Base-by-base conservation (phyloP, 1,140 invertebrate species). In the Drosophila miranda region DNA sequence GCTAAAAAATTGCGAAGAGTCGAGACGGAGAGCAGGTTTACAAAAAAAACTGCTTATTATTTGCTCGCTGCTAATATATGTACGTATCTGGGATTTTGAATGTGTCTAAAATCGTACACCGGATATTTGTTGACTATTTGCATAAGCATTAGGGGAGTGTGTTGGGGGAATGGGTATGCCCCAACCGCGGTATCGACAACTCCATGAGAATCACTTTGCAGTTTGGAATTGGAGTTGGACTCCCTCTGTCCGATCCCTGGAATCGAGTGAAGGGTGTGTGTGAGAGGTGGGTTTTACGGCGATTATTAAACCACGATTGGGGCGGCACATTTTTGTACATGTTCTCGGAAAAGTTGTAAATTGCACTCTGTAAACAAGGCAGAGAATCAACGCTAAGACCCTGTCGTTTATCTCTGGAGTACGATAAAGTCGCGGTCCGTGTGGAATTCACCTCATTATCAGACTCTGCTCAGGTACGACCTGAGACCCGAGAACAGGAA, bases 91-190 rank as follows among this genome's bases (percentile, higher is more conserved):
- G 71, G 75, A 51, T 73, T 52, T 80, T 71, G 45, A 71, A 68
- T 60, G 69, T 52, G 78, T 46, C 64, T 72, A 74, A 82, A 75
- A 75, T 59, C 51, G 46, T 46, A 59, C 43, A 55, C 86, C 86
- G 78, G 81, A 89, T 89, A 89, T 89, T 84, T 88, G 61, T 67
- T 64, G 70, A 78, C 78, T 78, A 78, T 86, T 86, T 86, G 78
- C 82, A 34, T 78, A 87, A 75, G 82, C 74, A 78, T 87, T 87
- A 83, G 63, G 64, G 38, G 14, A 34, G 41, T 38, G 34, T 38
- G 4, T 4, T 5, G 50, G 64, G 68, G 30, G 8, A 30, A 8
- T 9, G 81, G 67, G 67, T 73, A 73, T 59, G 79, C 46, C 78
- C 57, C 21, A 9, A 6, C 9, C 30, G 19, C 11, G 41, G 38